Conservation (phyloP, 1,140 invertebrate genomes). For the Bombus waltoni region DNA sequence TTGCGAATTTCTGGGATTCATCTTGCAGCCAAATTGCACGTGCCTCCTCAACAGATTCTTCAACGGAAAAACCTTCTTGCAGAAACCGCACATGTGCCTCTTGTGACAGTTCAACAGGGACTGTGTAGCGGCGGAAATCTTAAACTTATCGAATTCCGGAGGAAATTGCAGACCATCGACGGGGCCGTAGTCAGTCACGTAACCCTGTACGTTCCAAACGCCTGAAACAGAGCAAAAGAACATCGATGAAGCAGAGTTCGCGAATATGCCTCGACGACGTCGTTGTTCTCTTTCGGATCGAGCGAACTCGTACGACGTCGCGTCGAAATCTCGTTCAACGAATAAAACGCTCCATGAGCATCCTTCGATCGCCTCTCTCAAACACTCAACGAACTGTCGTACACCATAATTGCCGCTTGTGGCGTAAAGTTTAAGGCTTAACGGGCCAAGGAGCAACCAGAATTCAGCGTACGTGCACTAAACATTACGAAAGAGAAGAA, state of each 20-base stretch:
- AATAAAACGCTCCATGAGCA: neutral
- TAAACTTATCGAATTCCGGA: conserved; percentile 13
- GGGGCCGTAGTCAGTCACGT: conserved; percentile 14
- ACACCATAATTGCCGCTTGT: neutral
- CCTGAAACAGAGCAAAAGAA: conserved; percentile 60
- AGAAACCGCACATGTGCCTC: conserved; percentile 74
- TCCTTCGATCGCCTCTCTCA: neutral
- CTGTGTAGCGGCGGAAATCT: neutral
- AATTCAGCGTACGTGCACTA: neutral
- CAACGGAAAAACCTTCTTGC: conserved; percentile 76
- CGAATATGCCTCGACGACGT: neutral
- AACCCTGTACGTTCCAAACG: conserved; percentile 45
- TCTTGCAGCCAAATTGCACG: conserved; percentile 78
- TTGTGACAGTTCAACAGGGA: conserved; percentile 49
- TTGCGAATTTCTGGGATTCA: conserved; percentile 70
- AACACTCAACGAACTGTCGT: neutral
- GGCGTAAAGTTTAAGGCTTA: neutral
- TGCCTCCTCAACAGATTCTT: conserved; percentile 80
- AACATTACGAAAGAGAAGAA: neutral
- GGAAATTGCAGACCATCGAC: conserved; percentile 5
- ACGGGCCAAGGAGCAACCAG: neutral
- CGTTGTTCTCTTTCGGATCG: neutral
- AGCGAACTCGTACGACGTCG: conserved; percentile 10
- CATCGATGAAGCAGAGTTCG: conserved; percentile 55
- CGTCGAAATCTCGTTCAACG: neutral